phyloP scores from a whole-genome alignment of 2,113 vertebrate genomes.

The Dicaeum eximium region DNA sequence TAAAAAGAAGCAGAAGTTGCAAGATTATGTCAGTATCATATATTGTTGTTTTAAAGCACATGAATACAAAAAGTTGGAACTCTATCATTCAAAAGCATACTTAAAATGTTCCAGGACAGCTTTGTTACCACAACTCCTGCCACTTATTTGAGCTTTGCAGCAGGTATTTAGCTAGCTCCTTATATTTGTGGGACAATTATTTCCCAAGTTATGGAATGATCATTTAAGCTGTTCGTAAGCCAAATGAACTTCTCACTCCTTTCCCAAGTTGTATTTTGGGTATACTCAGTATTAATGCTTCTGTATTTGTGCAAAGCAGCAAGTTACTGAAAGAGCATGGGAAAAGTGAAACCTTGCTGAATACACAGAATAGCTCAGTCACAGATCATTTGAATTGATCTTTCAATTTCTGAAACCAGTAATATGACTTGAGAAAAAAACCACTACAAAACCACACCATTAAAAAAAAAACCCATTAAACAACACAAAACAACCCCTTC shows the following conservation, averaged over 20 bases:
- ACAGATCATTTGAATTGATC: constrained; percentile 2
- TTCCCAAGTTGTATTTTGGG: background rate
- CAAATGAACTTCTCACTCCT: background rate
- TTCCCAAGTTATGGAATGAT: background rate
- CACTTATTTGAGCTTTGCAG: background rate
- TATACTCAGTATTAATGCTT: background rate
- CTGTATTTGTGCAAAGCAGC: background rate
- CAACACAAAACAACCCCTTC: background rate
- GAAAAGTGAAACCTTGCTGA: background rate
- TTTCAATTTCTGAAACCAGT: background rate
- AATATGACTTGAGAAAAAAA: background rate
- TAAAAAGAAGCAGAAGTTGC: background rate
- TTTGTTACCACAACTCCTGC: background rate
- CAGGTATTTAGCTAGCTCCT: background rate
- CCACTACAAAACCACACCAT: background rate
- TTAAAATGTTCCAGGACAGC: background rate
- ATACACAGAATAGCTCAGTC: background rate
- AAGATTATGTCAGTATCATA: background rate
- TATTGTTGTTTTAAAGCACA: background rate
- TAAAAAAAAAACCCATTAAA: background rate
- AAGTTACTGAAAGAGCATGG: background rate
- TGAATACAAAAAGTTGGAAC: background rate
- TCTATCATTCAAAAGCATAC: background rate
- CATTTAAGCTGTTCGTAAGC: background rate
- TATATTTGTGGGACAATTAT: background rate